Base-by-base conservation (phyloP, 2,797 vertebrate species). In the Hydrolagus colliei region DNA sequence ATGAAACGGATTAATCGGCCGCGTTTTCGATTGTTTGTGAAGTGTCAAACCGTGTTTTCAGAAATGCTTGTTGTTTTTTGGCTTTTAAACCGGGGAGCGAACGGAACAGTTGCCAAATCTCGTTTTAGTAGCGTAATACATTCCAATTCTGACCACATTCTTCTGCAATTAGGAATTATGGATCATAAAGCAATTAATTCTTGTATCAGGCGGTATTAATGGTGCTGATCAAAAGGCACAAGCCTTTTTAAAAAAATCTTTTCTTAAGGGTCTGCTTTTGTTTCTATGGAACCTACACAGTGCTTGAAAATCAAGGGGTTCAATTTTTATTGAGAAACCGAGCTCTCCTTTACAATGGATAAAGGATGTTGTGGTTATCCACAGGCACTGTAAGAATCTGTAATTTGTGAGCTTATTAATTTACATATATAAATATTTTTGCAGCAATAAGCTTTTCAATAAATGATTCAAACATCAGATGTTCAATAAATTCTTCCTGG, bases 1-100 rank as follows among this genome's bases (percentile, higher is more conserved):
- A 93, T 93, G 95, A 95, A 94, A 95, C 94, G 94, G 95, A 96
- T 95, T 93, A 93, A 94, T 94, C 94, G 89, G 92, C 41, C 95
- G 93, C 94, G 93, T 95, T 52, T 52, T 52, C 6, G 41, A 3
- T 52, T 52, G 41, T 52, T 94, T 95, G 94, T 94, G 93, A 95
- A 95, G 93, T 93, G 92, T 93, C 93, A 92, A 92, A 93, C 91
- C 94, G 89, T 86, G 88, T 91, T 95, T 96, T 96, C 95, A 96
- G 41, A 52, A 96, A 97, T 94, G 95, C 93, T 52, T 52, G 94
- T 93, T 27, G 27, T 27, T 27, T 78, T 80, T 91, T 92, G 89
- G 94, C 95, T 96, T 96, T 97, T 96, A 97, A 95, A 95, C 93
- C 41, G 92, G 52, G 52, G 20, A 16, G 35, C 62, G 41, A 35